Conservation (phyloP, 2,888 invertebrate genomes). For the Ennomos fuscantarius region DNA sequence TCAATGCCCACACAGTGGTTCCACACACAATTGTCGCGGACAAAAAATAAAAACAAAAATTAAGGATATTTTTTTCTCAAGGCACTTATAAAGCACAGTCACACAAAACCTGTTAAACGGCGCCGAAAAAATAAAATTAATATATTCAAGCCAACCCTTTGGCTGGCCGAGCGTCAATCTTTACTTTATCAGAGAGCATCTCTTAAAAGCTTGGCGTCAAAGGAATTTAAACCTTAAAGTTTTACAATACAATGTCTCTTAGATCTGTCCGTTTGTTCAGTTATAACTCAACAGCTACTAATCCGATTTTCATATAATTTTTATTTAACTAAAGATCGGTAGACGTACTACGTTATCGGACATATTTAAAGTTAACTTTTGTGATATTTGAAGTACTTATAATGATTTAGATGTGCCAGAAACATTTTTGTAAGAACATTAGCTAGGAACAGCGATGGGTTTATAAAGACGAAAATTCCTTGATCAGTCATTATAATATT, state of each 20-base stretch:
- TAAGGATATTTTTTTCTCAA: slow-evolving; percentile 23
- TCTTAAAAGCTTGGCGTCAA: slow-evolving; percentile 19
- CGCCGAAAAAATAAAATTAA: slow-evolving; percentile 63
- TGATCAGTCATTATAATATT: background rate
- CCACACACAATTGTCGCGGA: slow-evolving; percentile 31
- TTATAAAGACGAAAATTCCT: slow-evolving; percentile 5
- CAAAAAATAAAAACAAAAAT: slow-evolving; percentile 43
- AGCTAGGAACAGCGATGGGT: background rate
- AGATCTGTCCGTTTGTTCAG: background rate
- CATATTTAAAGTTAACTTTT: background rate
- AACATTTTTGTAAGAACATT: too few species aligned
- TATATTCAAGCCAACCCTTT: slow-evolving; percentile 60
- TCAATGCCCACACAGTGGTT: slow-evolving; percentile 40
- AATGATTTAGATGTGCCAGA: background rate
- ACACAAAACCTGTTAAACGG: slow-evolving; percentile 51
- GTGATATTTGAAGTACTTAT: too few species aligned
- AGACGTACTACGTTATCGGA: background rate
- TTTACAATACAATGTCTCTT: background rate
- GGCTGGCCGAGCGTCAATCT: slow-evolving; percentile 54
- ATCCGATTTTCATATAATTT: background rate
- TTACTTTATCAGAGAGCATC: slow-evolving; percentile 52
- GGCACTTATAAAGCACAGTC: slow-evolving; percentile 47
- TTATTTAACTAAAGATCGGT: background rate
- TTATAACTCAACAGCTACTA: background rate
- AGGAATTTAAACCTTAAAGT: slow-evolving; percentile 35